These are phyloP conservation scores for Conchocele bisecta DNA, from an alignment of 2,888 invertebrate species.

Conservation along the genomic window DNA sequence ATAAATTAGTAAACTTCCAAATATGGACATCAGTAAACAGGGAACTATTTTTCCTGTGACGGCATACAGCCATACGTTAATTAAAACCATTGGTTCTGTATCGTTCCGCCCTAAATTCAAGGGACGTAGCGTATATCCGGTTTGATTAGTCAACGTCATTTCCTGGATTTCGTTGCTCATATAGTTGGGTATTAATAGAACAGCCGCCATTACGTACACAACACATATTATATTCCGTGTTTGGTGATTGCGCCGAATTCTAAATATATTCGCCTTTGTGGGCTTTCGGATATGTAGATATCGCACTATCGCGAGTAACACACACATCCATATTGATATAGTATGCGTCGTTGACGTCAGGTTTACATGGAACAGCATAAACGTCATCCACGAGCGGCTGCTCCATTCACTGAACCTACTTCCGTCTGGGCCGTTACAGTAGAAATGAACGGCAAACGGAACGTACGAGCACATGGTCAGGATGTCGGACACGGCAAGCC, in stretches of 20 bases:
- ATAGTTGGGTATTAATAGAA: slow-evolving; percentile 93
- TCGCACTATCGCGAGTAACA: slow-evolving; percentile 95
- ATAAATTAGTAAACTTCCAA: slow-evolving; percentile 82
- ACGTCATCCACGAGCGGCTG: slow-evolving; percentile 82
- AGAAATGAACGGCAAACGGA: slow-evolving; percentile 90
- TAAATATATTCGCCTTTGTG: slow-evolving; percentile 87
- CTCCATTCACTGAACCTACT: slow-evolving; percentile 69
- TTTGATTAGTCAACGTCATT: slow-evolving; percentile 53
- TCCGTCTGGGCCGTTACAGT: slow-evolving; percentile 69
- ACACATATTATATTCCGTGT: slow-evolving; percentile 90
- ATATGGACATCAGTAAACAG: slow-evolving; percentile 91
- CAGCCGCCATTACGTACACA: slow-evolving; percentile 92
- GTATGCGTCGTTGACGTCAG: slow-evolving; percentile 94
- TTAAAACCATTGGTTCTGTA: slow-evolving; percentile 66
- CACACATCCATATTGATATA: slow-evolving; percentile 95
- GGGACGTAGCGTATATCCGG: slow-evolving; percentile 67
- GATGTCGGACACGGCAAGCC: slow-evolving; percentile 93
- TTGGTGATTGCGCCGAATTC: slow-evolving; percentile 88
- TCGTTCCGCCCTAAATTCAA: slow-evolving; percentile 67
- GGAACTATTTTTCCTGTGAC: slow-evolving; percentile 96
- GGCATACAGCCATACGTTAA: slow-evolving; percentile 95
- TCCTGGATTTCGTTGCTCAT: slow-evolving; percentile 86
- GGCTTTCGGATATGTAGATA: slow-evolving; percentile 88
- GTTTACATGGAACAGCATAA: slow-evolving; percentile 90
- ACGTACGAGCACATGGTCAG: slow-evolving; percentile 95